Base-by-base conservation (phyloP, 2,113 vertebrate species). In the Ariopsis seemanni region DNA sequence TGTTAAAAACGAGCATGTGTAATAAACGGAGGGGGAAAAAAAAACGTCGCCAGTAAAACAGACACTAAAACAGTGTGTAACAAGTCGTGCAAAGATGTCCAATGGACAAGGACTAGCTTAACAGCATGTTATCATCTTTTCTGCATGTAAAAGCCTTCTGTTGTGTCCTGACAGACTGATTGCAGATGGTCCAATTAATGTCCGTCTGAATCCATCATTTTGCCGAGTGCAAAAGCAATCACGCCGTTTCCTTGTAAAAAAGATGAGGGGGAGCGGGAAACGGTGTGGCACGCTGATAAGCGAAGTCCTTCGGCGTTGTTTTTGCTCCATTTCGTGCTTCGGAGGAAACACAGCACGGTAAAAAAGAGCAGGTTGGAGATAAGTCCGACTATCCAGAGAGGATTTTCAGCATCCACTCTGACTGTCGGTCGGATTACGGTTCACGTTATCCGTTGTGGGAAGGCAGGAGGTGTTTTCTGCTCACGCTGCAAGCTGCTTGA, bases 121-220 rank as follows among this genome's bases (percentile, higher is more conserved):
- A 78, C 75, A 82, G 80, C 80, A 48, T 82, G 82, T 83, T 83
- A 52, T 67, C 62, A 65, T 62, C 42, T 12, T 65, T 67, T 67
- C 82, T 83, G 82, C 60, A 63, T 75, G 77, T 48, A 78, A 78
- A 78, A 78, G 18, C 79, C 79, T 81, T 81, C 79, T 81, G 79
- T 81, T 81, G 79, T 82, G 71, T 57, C 63, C 34, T 79, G 58
- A 85, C 57, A 65, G 27, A 52, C 60, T 57, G 72, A 69, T 60
- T 82, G 63, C 62, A 85, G 83, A 85, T 53, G 83, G 69, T 75
- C 69, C 83, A 75, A 85, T 85, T 85, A 84, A 80, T n/a, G 72
- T 79, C 72, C 50, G 14, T 74, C 69, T 42, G 83, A 74, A 85
- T 57, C 83, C 22, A 55, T 69, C 52, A 57, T 84, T 72, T 67